A percentile compares a stretch with the other conserved stretches of the same genome.
These are phyloP conservation scores for Dicrurus megarhynchus DNA, from an alignment of 2,113 vertebrate genomes.

Conservation along the genomic window DNA sequence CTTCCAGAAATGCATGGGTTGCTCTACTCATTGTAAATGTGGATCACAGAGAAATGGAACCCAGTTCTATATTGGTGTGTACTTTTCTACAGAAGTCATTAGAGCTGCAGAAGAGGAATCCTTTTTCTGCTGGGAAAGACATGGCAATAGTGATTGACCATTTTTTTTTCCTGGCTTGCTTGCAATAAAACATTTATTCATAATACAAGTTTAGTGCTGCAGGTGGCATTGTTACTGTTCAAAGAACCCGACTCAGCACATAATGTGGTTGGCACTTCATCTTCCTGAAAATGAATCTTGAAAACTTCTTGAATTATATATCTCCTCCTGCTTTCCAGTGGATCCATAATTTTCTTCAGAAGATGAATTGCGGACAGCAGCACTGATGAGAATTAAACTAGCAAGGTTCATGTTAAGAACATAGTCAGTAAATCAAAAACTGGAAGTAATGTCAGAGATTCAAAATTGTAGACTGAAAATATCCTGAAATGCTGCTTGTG, in stretches of 20 bases:
- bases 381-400: constrained; percentile 63
- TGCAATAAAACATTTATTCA: constrained; percentile 54
- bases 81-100: background rate
- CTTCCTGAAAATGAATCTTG: constrained; percentile 65
- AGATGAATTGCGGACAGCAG: constrained; percentile 30
- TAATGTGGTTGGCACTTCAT: constrained; percentile 34
- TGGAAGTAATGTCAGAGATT: background rate
- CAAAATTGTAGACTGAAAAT: background rate
- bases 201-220: constrained; percentile 62
- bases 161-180: background rate
- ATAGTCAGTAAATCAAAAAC: constrained; percentile 59
- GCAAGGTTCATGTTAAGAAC: constrained; percentile 64
- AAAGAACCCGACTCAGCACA: constrained; percentile 59
- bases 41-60: background rate
- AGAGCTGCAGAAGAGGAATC: background rate
- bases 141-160: background rate
- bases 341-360: constrained; percentile 55
- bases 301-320: constrained; percentile 69
- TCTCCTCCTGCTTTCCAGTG: constrained; percentile 52
- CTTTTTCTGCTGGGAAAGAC: constrained; percentile 18
- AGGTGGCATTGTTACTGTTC: constrained; percentile 70
- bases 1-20: background rate
- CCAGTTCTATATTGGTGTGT: background rate
- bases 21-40: background rate
- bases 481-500: background rate